These are phyloP conservation scores for Sarcophaga carnaria DNA, from an alignment of 2,888 invertebrate species.

Conservation along the genomic window DNA sequence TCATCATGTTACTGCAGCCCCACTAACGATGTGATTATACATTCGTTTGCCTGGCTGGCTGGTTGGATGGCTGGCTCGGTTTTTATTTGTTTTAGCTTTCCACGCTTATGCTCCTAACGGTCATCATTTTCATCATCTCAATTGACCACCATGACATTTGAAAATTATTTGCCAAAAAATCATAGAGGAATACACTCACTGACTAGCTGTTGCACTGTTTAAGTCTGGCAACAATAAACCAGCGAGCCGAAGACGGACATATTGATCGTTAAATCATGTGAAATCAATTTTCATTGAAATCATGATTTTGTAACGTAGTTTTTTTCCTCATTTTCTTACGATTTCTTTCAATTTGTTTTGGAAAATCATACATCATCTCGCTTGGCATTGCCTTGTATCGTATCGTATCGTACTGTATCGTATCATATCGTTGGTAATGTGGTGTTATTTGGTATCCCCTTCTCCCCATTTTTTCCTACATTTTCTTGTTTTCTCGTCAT, in stretches of 20 bases:
- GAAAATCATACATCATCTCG: constrained; percentile 78
- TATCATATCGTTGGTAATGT: constrained; percentile 3
- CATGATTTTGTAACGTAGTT: constrained; percentile 73
- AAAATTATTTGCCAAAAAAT: constrained; percentile 72
- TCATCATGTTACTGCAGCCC: not conserved
- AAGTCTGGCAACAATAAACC: no score
- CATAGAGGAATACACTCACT: not conserved
- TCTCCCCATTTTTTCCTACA: not conserved
- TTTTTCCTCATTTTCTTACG: constrained; percentile 42
- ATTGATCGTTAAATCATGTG: constrained; percentile 77
- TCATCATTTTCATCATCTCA: constrained; percentile 62
- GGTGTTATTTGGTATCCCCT: constrained; percentile 16
- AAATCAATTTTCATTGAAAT: constrained; percentile 76
- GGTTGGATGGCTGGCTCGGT: not conserved
- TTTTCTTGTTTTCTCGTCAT: not conserved
- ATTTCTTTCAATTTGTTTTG: constrained; percentile 60
- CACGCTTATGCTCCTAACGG: constrained; percentile 56
- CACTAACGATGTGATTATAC: constrained; percentile 73
- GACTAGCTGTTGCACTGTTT: not conserved
- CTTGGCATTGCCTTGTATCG: not conserved
- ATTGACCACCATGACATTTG: constrained; percentile 78
- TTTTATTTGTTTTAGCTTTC: not conserved
- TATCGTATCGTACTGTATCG: no score
- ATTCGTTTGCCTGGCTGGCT: constrained; percentile 57
- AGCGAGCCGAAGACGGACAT: not conserved